Percentiles rank a stretch among this genome's conserved stretches.
Conservation (phyloP, 2,888 invertebrate genomes). For the Cantharis lateralis region DNA sequence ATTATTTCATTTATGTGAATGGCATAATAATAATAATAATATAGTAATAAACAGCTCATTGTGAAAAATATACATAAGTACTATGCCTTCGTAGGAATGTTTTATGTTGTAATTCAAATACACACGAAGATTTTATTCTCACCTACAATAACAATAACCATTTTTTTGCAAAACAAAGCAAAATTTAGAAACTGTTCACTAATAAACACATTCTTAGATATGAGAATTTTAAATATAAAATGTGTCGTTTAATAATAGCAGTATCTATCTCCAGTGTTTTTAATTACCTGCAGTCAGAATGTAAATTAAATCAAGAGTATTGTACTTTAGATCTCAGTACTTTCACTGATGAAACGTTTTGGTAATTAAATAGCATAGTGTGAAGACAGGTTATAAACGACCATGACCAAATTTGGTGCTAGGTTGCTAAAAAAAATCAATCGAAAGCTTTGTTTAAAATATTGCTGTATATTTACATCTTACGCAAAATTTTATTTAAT, state of each 20-base stretch:
- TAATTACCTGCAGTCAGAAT: neutral
- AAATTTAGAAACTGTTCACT: neutral
- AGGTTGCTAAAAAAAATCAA: neutral
- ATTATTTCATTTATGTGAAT: neutral
- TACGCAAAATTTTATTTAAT: neutral
- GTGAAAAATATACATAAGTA: neutral
- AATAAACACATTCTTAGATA: neutral
- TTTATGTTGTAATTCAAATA: neutral
- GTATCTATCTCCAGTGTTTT: neutral
- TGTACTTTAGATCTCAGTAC: neutral
- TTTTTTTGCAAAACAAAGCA: neutral
- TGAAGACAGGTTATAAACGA: neutral
- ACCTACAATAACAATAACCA: neutral
- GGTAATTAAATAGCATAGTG: neutral
- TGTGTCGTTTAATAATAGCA: neutral
- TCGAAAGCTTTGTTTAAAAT: neutral
- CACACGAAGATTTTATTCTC: constrained; percentile 1
- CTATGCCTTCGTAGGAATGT: neutral
- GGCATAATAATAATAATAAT: neutral
- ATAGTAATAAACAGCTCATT: neutral
- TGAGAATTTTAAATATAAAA: constrained; percentile 1
- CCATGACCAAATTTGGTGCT: neutral
- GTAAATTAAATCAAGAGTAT: neutral
- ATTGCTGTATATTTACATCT: neutral
- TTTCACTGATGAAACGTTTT: neutral